These are phyloP conservation scores for Carlito syrichta DNA, from an alignment of 2,113 vertebrate genomes.

Conservation along the genomic window DNA sequence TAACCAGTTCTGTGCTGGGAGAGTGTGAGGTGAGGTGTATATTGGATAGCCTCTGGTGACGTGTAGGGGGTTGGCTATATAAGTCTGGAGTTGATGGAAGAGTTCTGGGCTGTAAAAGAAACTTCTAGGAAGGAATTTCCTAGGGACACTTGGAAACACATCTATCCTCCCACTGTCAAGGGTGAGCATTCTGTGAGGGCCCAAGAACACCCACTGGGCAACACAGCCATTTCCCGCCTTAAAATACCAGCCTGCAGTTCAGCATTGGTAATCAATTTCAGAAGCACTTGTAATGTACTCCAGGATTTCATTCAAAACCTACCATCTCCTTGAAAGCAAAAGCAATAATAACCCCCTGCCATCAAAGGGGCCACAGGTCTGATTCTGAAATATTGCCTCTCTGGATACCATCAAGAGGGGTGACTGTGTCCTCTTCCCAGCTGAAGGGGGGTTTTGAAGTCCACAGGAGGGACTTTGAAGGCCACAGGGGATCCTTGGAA, in stretches of 20 bases:
- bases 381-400: background rate
- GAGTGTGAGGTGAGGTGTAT: accelerated
- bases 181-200: too few species aligned
- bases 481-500: background rate
- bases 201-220: accelerated
- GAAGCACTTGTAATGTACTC: too few species aligned
- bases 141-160: accelerated
- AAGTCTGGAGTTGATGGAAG: too few species aligned
- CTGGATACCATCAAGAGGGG: background rate
- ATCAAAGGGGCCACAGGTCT: background rate
- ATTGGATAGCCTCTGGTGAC: background rate
- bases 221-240: background rate
- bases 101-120: background rate
- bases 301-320: too few species aligned
- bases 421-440: background rate
- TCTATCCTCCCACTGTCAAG: too few species aligned
- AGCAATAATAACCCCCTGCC: background rate
- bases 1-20: background rate
- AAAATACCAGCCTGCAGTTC: accelerated
- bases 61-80: background rate
- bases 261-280: accelerated
- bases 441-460: too few species aligned
- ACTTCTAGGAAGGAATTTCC: background rate
- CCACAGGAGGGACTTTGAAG: background rate
- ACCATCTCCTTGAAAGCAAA: accelerated